Evolutionary conservation across 2,888 invertebrate species (phyloP).

Genomic region (Trissolcus brochymenae): DNA sequence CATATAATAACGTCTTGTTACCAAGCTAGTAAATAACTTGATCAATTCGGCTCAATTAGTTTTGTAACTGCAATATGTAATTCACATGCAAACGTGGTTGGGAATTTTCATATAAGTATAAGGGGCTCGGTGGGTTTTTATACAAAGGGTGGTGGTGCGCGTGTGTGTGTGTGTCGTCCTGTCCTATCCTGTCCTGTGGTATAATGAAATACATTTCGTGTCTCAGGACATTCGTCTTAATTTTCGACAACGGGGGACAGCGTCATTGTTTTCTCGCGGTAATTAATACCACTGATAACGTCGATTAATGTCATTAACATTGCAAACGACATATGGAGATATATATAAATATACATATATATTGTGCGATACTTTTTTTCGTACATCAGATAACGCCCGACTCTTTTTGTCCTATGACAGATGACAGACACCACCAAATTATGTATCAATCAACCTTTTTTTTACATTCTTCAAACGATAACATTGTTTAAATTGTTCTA

Average conservation of each 20-base stretch:
- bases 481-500: too few species aligned
- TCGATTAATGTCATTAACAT: constrained; percentile 58
- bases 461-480: too few species aligned
- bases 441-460: constrained; percentile 17
- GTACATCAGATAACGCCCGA: too few species aligned
- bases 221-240: constrained; percentile 50
- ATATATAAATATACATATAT: too few species aligned
- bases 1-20: too few species aligned
- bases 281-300: constrained; percentile 57
- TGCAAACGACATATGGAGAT: constrained; percentile 49
- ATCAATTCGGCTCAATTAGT: constrained; percentile 5
- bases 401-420: constrained; percentile 1
- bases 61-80: constrained; percentile 6
- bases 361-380: constrained; percentile 20
- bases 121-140: constrained; percentile 13
- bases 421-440: constrained; percentile 31
- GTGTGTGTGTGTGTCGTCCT: constrained; percentile 2
- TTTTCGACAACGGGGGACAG: constrained; percentile 50
- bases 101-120: too few species aligned
- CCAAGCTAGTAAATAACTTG: too few species aligned
- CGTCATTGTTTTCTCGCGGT: constrained; percentile 54
- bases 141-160: constrained; percentile 15
- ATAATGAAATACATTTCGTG: constrained; percentile 52
- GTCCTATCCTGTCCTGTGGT: too few species aligned
- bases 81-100: constrained; percentile 7